Evolutionary conservation across 2,113 vertebrate genomes (phyloP), one percentile per base, ranked within the genome.

Genomic region (Pavo muticus): DNA sequence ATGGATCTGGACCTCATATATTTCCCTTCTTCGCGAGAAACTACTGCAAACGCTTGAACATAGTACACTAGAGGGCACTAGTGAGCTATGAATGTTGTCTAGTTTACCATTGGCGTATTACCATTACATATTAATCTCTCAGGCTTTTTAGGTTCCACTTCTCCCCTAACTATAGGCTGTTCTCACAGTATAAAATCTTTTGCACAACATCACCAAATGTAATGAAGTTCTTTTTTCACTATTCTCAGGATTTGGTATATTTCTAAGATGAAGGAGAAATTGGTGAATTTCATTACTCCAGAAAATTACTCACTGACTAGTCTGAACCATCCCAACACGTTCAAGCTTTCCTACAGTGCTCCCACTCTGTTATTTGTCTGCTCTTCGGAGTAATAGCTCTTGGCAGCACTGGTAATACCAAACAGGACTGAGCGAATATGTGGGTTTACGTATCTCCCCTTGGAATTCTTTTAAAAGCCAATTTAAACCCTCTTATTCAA

Each of bases 1-100:
- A 68, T 67, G 56, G 47, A 74, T 10, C 56, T 60, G 23, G 14
- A 23, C 48, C 72, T 83, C 2, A n/a, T 8, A 1, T 32, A n/a
- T 69, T 82, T 5, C 12, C 35, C 4, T 40, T 82, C 23, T 4
- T 60, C 50, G 6, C 73, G 20, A 13, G 30, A 77, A 44, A 87
- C 78, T 56, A 13, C 45, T 13, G 21, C n/a, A 47, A 39, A 60
- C 7, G 44, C 56, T 10, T 27, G 72, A 11, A 15, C 14, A 80
- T 37, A 10, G 44, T 47, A 65, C 98, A 91, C 94, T 94, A 98
- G 98, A 97, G 98, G 98, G 98, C 97, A 96, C 94, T 96, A 93
- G 95, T 12, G 88, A 94, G 97, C 97, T 96, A 72, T 25, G 73
- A 40, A 93, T 96, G 77, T 86, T 67, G 95, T 88, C 45, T n/a